A percentile compares a stretch with the other conserved stretches of the same genome.
phyloP scores from a whole-genome alignment of 2,888 invertebrate genomes.

The Ernsta delagoae region DNA sequence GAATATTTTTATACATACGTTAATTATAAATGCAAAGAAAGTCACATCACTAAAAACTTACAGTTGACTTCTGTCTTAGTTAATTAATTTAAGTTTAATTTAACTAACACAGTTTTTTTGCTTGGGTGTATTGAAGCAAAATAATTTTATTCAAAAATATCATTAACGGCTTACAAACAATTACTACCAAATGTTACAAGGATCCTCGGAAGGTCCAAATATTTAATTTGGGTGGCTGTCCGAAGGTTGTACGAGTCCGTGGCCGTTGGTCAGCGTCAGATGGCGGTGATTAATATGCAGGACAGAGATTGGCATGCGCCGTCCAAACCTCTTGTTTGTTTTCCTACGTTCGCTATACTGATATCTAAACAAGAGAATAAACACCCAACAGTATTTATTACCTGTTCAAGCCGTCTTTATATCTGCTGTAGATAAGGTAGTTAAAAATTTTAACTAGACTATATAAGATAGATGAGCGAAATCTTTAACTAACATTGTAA shows the following conservation, averaged over 20 bases:
- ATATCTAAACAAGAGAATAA: constrained; percentile 9
- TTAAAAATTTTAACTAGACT: no score
- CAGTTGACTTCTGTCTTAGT: no score
- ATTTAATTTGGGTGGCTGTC: constrained; percentile 72
- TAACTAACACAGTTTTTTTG: background rate
- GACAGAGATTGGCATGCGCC: constrained; percentile 60
- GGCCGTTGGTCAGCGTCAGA: constrained; percentile 40
- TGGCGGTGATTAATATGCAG: constrained; percentile 12
- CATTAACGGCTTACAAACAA: constrained; percentile 46
- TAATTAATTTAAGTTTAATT: no score
- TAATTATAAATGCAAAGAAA: no score
- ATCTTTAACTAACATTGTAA: no score
- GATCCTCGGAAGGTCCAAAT: constrained; percentile 58
- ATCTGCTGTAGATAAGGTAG: no score
- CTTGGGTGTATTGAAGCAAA: no score
- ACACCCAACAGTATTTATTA: background rate
- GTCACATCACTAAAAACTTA: no score
- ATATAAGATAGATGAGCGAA: no score
- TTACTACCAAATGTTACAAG: constrained; percentile 71
- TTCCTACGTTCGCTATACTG: constrained; percentile 49
- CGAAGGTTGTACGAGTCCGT: constrained; percentile 39
- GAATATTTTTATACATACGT: background rate
- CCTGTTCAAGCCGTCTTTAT: background rate
- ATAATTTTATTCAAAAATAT: background rate
- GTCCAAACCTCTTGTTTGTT: constrained; percentile 52